phyloP scores from a whole-genome alignment of 2,888 invertebrate genomes.

The Tipula confusa region DNA sequence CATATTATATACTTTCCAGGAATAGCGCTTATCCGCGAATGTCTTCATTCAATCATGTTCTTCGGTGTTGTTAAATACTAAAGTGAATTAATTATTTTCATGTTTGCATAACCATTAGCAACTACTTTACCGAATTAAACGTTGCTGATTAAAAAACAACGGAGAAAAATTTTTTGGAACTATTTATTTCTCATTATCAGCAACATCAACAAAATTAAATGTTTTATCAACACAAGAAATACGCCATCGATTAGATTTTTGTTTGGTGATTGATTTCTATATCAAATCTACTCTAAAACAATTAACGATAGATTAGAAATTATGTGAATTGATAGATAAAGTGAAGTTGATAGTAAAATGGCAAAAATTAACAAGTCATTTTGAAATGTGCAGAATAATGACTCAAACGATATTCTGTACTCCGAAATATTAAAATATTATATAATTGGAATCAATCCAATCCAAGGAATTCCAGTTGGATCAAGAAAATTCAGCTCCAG shows the following conservation, averaged over 20 bases:
- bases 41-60: no score
- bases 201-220: not conserved
- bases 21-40: no score
- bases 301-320: not conserved
- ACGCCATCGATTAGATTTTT: not conserved
- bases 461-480: no score
- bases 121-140: not conserved
- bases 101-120: constrained; percentile 3
- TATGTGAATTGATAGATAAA: not conserved
- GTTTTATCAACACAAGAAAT: not conserved
- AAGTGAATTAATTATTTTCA: constrained; percentile 13
- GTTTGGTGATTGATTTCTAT: not conserved
- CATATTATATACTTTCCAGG: no score
- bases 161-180: not conserved
- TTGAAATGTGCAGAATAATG: not conserved
- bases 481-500: no score
- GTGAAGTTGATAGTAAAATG: not conserved
- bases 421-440: no score
- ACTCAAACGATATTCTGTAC: no score
- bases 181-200: not conserved
- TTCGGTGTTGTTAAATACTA: not conserved
- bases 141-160: not conserved
- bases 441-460: no score
- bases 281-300: not conserved
- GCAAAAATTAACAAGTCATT: not conserved